phyloP scores from a whole-genome alignment of 1,140 invertebrate species.

The Habropoda laboriosa region DNA sequence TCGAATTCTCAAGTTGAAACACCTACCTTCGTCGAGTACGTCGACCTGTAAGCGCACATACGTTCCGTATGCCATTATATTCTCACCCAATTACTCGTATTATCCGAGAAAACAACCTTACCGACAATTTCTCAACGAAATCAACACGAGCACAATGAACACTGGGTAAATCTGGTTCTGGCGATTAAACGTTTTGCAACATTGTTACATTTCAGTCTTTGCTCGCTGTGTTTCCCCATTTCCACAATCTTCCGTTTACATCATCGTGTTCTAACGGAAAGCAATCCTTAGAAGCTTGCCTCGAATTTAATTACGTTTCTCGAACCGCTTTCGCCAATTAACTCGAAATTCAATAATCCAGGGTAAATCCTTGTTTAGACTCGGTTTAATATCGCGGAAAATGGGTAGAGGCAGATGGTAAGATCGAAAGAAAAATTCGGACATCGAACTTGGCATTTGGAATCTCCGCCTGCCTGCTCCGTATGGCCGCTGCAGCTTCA shows the following conservation, averaged over 20 bases:
- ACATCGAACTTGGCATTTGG: too few relatives aligned
- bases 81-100: constrained; percentile 25
- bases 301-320: constrained; percentile 21
- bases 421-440: constrained; percentile 17
- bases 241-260: constrained; percentile 28
- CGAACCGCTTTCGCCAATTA: not conserved
- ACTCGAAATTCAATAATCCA: not conserved
- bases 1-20: not conserved
- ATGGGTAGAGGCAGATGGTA: not conserved
- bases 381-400: not conserved
- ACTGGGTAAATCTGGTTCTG: constrained; percentile 15
- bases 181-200: constrained; percentile 1
- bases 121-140: constrained; percentile 12
- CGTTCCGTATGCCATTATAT: constrained; percentile 3
- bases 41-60: not conserved
- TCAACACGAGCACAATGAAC: constrained; percentile 21
- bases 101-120: constrained; percentile 27
- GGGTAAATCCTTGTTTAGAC: not conserved
- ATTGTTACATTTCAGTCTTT: constrained; percentile 36
- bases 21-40: not conserved
- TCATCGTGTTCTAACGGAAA: not conserved
- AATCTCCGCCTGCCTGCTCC: too few relatives aligned
- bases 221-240: constrained; percentile 3
- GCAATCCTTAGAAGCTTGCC: not conserved
- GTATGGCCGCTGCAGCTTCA: not conserved